Base-by-base conservation (phyloP, 1,140 invertebrate species). In the Tenebrio molitor region DNA sequence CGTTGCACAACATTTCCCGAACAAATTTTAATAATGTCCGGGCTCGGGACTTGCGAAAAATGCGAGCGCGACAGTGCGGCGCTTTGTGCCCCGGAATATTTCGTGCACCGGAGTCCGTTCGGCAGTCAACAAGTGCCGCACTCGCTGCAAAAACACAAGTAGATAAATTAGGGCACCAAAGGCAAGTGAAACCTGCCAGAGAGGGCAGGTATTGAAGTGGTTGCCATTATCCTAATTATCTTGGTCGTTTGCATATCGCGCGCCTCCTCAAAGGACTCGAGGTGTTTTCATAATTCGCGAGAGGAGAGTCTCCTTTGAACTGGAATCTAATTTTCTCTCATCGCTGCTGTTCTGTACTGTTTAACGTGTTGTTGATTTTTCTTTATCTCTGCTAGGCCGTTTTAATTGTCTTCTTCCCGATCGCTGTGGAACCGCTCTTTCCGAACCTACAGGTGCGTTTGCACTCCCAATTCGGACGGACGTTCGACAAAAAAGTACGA, bases 231-330 rank as follows among this genome's bases (percentile, higher is more conserved):
- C 79, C 81, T 81, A 82, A 81, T 82, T 81, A 81, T 81, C 77
- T 76, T 80, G 76, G 80, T 82, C 80, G 78, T 82, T 82, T 82
- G 80, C 81, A 81, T 80, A 82, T 81, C 77, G 78, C 79, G 75
- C 78, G 78, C 76, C 69, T 76, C 75, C 76, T 80, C 79, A 80
- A 81, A 81, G 78, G 80, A 81, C 76, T 79, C 76, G 80, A 81
- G 80, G 81, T 82, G 81, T 82, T 82, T 82, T 81, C 81, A 77
- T 81, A 82, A 82, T 82, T 81, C 79, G 79, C 74, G 73, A 75
- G 74, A 77, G 72, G 72, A 76, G 72, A 73, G 62, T 72, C 75
- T 72, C 76, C 78, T 82, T 81, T 81, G 78, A 80, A 81, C 77
- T 80, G 75, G 76, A 80, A 82, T 80, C 80, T 81, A 82, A 82